Evolutionary conservation across 1,140 invertebrate species (phyloP), one percentile per base, ranked within the genome.

Genomic region (Druon quercuslanigerum): DNA sequence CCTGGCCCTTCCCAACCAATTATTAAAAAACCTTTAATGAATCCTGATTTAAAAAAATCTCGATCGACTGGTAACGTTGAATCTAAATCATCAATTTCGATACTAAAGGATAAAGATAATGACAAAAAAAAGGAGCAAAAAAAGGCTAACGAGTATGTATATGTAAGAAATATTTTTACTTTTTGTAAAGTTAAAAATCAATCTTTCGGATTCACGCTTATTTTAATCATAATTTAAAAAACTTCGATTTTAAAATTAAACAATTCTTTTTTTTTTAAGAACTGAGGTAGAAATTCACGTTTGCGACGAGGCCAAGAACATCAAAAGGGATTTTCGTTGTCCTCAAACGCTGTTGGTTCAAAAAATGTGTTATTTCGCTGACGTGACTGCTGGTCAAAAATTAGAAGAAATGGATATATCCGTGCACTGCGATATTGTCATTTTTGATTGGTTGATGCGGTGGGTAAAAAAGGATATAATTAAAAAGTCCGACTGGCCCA

Each of bases 391-490:
- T 9, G 96, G 96, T 11, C 96, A 97, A 90, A 93, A 94, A 66
- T 87, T 98, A n/a, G 96, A 98, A 87, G 97, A 98, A 82, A 98
- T 98, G 93, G 97, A 99, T 84, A 98, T 99, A 81, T 98, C 97
- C 0, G 97, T 98, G 1, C 97, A 99, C 88, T 98, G 97, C 88
- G 97, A 99, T 90, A 95, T 99, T 70, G 94, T 93, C 71, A 95
- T 96, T 79, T 99, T 99, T 89, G 97, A 99, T 81, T 99, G 97
- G 97, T 90, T 99, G n/a, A 98, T 99, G 95, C 94, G 95, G 80
- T 99, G 97, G 96, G 96, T 98, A 0, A 96, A 96, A 87, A 93
- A 94, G 70, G 95, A 95, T 80, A 90, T 93, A 0, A 93, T 94
- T 51, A 91, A 94, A 73, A 93, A 94, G 77, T 93, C 93, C 76